A percentile compares a stretch with the other conserved stretches of the same genome.
Conservation (phyloP, 2,797 vertebrate genomes). For the Oreonectes daqikongensis region DNA sequence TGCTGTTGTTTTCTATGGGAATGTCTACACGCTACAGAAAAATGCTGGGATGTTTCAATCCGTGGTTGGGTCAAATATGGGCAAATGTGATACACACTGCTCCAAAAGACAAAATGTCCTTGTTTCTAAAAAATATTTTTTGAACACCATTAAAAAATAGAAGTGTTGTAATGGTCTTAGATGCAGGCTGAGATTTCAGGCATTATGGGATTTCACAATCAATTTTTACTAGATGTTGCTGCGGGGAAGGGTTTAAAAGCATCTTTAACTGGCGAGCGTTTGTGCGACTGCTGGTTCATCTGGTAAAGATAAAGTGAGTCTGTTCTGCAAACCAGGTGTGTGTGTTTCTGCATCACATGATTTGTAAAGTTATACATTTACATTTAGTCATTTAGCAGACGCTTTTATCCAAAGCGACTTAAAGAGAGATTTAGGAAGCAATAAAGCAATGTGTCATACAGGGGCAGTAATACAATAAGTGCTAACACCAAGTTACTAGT, state of each 20-base stretch:
- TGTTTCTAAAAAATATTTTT: too few relatives aligned
- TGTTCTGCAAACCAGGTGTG: too few relatives aligned
- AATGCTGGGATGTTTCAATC: too few relatives aligned
- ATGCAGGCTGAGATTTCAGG: neutral
- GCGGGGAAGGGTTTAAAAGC: constrained; percentile 6
- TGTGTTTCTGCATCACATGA: constrained; percentile 7
- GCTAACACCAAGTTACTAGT: too few relatives aligned
- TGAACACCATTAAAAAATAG: too few relatives aligned
- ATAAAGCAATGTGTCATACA: too few relatives aligned
- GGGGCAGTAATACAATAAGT: too few relatives aligned
- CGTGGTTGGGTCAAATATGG: too few relatives aligned
- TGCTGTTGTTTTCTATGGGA: constrained; percentile 41
- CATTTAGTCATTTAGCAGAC: too few relatives aligned
- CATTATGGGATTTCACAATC: neutral
- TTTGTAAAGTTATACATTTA: constrained; percentile 31
- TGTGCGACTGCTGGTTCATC: neutral
- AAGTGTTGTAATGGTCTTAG: too few relatives aligned
- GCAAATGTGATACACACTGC: neutral
- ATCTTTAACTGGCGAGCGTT: neutral
- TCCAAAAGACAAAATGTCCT: neutral
- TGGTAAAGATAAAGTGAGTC: constrained; percentile 21
- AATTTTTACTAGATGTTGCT: constrained; percentile 1
- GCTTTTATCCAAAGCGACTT: too few relatives aligned
- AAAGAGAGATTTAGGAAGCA: too few relatives aligned
- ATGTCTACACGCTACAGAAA: neutral